Percentiles rank a stretch among this genome's conserved stretches.
phyloP scores from a whole-genome alignment of 2,888 invertebrate species.

The Geophilus truncorum region DNA sequence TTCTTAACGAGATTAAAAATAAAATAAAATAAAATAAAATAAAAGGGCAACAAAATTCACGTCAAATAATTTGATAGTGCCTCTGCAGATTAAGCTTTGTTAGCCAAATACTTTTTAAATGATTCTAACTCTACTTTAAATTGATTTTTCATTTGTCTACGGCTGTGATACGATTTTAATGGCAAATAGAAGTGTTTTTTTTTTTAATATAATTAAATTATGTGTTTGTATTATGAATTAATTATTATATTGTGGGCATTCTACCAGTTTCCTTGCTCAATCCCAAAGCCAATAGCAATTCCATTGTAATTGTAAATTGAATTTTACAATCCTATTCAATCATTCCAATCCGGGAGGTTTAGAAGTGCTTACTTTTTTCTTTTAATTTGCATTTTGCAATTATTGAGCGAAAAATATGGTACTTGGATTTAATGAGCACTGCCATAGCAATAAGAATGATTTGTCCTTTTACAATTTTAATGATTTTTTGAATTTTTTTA shows the following conservation, averaged over 20 bases:
- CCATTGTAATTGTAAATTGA: neutral
- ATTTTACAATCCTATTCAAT: neutral
- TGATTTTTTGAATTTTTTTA: neutral
- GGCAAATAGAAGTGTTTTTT: neutral
- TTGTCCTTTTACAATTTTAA: neutral
- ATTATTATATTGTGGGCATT: neutral
- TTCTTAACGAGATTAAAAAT: neutral
- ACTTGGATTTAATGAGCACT: neutral
- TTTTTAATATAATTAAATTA: no score
- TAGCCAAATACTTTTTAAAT: neutral
- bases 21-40: neutral
- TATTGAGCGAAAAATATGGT: neutral
- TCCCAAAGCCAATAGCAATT: neutral
- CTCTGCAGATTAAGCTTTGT: neutral
- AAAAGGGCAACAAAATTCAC: neutral
- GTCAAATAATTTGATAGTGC: neutral
- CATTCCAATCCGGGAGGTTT: neutral
- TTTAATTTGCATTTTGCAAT: neutral
- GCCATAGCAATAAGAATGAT: neutral
- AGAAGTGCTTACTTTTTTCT: neutral
- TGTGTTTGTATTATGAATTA: no score
- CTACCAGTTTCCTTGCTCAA: neutral
- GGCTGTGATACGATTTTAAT: neutral
- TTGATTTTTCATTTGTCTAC: neutral
- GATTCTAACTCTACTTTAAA: neutral